Evolutionary conservation across 2,113 vertebrate genomes (phyloP).

Genomic region (Meles meles): DNA sequence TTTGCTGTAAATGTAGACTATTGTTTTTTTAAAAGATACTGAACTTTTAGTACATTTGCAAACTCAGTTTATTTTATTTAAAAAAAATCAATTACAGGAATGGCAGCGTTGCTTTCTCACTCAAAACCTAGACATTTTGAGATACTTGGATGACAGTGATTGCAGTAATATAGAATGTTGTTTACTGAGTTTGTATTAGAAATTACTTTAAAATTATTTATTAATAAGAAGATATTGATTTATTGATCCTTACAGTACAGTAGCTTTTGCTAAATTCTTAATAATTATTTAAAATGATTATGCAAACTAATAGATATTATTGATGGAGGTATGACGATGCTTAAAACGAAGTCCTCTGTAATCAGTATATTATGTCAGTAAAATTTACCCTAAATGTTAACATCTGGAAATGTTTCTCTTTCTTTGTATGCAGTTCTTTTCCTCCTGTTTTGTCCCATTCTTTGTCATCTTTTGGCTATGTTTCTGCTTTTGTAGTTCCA

Average conservation of each 20-base stretch:
- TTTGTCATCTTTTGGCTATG: background rate
- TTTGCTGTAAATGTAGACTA: background rate
- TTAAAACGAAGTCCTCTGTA: background rate
- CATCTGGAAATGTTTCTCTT: background rate
- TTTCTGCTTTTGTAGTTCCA: background rate
- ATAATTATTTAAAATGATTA: slow-evolving; percentile 54
- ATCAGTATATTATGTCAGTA: background rate
- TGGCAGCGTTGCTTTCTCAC: background rate
- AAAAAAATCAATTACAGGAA: background rate
- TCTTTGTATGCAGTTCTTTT: background rate
- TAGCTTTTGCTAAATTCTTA: slow-evolving; percentile 40
- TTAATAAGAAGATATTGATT: slow-evolving; percentile 47
- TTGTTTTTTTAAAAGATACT: background rate
- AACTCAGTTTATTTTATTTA: background rate
- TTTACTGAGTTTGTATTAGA: slow-evolving; percentile 7
- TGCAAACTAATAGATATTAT: slow-evolving; percentile 42
- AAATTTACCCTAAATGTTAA: background rate
- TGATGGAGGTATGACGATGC: background rate
- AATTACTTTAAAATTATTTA: slow-evolving; percentile 58
- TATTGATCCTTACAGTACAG: slow-evolving; percentile 36
- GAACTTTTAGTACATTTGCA: background rate
- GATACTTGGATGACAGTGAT: background rate
- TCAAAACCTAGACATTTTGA: background rate
- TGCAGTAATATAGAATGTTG: background rate
- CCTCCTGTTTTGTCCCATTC: background rate